Evolutionary conservation across 2,888 invertebrate genomes (phyloP), one percentile per base, ranked within the genome.

Genomic region (Microctonus brassicae): DNA sequence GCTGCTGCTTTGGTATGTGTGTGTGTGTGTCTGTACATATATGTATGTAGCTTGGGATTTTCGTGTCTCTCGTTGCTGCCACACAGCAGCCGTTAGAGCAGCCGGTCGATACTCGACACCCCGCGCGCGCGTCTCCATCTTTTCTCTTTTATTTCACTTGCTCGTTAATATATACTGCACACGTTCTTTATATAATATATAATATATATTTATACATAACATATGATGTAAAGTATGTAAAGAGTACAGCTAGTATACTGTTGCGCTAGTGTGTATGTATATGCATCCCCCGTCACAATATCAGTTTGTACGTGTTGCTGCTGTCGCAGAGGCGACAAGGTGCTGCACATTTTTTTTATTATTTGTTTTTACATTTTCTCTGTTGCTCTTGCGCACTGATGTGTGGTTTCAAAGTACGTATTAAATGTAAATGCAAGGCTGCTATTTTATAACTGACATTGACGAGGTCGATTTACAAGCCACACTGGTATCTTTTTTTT

Each of bases 101-200:
- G 63, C 47, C 68, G 67, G 52, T 63, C 72, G 69, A 68, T 63
- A 68, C 47, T 17, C 26, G 58, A 61, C 65, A 65, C 72, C 55
- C 62, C 62, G 53, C 69, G 55, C 66, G 26, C 57, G 62, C 52
- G 42, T 53, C 73, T 52, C 36, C 65, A 55, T 26, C 20, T 34
- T 33, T 42, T 55, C 72, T 69, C 69, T 7, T 47, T 47, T 47
- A 47, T 47, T 47, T 47, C 20, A n/a, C 17, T 17, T 7, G 11
- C 53, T 61, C 34, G 61, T 33, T 53, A n/a, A n/a, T n/a, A n/a
- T n/a, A n/a, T n/a, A n/a, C n/a, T n/a, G n/a, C n/a, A n/a, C n/a
- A n/a, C 55, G 55, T 36, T 60, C n/a, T 60, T 11, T 33, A 57
- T 13, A 52, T 20, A 20, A 17, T 29, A 57, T 29, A 26, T 24